Percentiles rank a stretch among this genome's conserved stretches.
Conservation (phyloP, 2,113 vertebrate genomes). For the Cyanocitta stelleri region DNA sequence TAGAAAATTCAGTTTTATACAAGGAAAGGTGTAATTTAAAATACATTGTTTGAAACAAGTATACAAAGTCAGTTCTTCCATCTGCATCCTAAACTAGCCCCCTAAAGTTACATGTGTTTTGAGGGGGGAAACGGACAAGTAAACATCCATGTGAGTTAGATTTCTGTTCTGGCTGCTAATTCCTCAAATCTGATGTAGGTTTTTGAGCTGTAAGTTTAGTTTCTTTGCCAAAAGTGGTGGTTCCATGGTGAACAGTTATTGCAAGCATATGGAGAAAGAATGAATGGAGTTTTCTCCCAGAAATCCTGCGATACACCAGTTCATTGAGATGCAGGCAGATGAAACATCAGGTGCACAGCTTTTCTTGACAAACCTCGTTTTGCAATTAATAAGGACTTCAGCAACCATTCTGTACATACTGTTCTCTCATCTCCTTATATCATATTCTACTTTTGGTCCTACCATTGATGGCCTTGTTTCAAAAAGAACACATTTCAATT, state of each 20-base stretch:
- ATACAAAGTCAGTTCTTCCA: not conserved
- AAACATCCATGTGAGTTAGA: not conserved
- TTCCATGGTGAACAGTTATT: not conserved
- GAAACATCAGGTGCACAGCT: not conserved
- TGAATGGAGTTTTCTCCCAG: not conserved
- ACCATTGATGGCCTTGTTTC: not conserved
- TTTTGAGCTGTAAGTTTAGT: not conserved
- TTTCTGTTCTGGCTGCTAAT: not conserved
- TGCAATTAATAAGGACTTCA: not conserved
- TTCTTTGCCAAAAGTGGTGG: not conserved
- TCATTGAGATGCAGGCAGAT: not conserved
- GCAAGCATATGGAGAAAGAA: not conserved
- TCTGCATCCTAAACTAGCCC: not conserved
- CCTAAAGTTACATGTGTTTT: not conserved
- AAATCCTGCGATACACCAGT: not conserved
- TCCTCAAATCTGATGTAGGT: not conserved
- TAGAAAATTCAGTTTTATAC: not conserved
- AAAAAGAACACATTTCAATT: not conserved
- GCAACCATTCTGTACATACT: not conserved
- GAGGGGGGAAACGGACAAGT: fast-evolving
- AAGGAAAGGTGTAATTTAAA: not conserved
- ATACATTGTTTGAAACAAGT: not conserved
- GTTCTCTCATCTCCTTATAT: not conserved
- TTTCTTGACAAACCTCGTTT: not conserved
- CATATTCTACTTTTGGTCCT: not conserved